These are phyloP conservation scores for Pristionchus fissidentatus DNA, from an alignment of 2,888 invertebrate genomes.

Conservation along the genomic window DNA sequence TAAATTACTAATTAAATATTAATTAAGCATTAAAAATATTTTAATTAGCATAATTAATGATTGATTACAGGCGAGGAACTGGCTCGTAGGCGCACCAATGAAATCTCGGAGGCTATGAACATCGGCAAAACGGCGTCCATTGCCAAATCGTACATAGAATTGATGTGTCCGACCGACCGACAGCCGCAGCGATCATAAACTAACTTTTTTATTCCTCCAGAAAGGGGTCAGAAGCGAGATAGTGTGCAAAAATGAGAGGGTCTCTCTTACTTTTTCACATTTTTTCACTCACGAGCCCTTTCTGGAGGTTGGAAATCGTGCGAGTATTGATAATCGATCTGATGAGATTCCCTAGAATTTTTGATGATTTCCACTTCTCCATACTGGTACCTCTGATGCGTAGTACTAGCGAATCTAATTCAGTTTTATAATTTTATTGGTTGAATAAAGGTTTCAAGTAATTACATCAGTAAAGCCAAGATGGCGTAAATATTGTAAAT, in stretches of 20 bases:
- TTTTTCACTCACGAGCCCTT: no score
- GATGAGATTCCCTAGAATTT: not conserved
- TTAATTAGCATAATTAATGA: not conserved
- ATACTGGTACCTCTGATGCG: not conserved
- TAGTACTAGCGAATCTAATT: no score
- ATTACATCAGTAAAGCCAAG: no score
- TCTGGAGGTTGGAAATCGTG: no score
- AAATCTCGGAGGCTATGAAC: slow-evolving; percentile 13
- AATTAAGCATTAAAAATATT: not conserved
- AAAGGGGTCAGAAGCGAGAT: no score
- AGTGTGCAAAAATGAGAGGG: no score
- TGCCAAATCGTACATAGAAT: slow-evolving; percentile 31
- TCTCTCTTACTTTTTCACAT: no score
- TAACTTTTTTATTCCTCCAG: no score
- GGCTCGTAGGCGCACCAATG: slow-evolving; percentile 23
- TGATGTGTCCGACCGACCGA: slow-evolving; percentile 14
- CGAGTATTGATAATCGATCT: no score
- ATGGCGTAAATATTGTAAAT: no score
- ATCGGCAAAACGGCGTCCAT: not conserved
- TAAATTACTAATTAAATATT: not conserved
- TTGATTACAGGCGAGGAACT: slow-evolving; percentile 2
- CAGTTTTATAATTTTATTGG: no score
- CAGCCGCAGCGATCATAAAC: slow-evolving; percentile 35
- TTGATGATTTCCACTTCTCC: not conserved
- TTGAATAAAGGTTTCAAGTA: no score